Base-by-base conservation (phyloP, 2,797 vertebrate genomes). In the Pristis pectinata region DNA sequence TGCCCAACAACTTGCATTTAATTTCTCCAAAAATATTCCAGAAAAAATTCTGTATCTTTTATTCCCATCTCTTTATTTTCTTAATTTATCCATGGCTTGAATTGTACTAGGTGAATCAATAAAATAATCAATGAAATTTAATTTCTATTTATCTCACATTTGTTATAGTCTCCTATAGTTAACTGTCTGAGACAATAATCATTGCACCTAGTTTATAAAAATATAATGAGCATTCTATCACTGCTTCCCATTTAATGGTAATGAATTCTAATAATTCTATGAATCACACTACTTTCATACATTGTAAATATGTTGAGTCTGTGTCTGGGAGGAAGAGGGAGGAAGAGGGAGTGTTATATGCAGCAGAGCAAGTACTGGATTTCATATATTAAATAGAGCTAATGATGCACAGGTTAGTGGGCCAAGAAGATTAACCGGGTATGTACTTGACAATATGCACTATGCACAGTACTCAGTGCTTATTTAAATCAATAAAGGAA, bases 171-270 rank as follows among this genome's bases (percentile, higher is more conserved):
- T 67, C 6, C n/a, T 37, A 64, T 27, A 64, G 85, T 91, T 67
- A 24, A 67, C 91, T 41, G 87, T n/a, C 85, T 64, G 87, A 67
- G n/a, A 41, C 59, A 91, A 91, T 91, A 91, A 64, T 91, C n/a
- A 24, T 91, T 64, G 61, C 37, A 64, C 37, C 87, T 67, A 67
- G 87, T 91, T 91, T 24, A 91, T 89, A 89, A 89, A 64, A 89
- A 61, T n/a, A 89, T 56, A n/a, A 89, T 91, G n/a, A n/a, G 85
- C 34, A 64, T n/a, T 61, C n/a, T n/a, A 41, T 91, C n/a, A 41
- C n/a, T 41, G 8, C 87, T 37, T 91, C 34, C 37, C n/a, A 91
- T 13, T 91, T 91, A 67, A 59, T 8, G 8, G 13, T 91, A 67
- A 91, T 91, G 59, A 91, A 91, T 64, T 41, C 87, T 91, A 64